Conservation (phyloP, 2,888 invertebrate genomes). For the Epiblema foenella region DNA sequence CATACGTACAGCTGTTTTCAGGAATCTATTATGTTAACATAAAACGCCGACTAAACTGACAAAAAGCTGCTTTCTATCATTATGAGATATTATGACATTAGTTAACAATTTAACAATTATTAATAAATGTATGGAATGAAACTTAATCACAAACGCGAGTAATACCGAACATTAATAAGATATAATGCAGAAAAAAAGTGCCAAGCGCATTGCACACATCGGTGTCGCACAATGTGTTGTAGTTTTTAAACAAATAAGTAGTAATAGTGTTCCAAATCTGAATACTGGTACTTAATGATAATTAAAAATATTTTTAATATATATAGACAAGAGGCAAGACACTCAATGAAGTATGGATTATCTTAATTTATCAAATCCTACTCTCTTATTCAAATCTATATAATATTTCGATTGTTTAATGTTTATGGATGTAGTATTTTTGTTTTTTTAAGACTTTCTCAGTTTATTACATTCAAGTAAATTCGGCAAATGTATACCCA, state of each 20-base stretch:
- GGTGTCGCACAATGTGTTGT: not conserved
- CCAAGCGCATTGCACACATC: not conserved
- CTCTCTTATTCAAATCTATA: not conserved
- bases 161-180: not conserved
- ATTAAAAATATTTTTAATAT: not conserved
- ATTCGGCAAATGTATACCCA: slow-evolving; percentile 5
- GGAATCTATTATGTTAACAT: not conserved
- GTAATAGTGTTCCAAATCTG: not conserved
- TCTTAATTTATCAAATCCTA: not conserved
- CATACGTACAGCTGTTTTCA: not conserved
- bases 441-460: not conserved
- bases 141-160: slow-evolving; percentile 25
- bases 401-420: too few species aligned
- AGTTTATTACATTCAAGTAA: not conserved
- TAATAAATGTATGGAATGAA: slow-evolving; percentile 34
- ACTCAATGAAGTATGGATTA: not conserved
- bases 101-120: slow-evolving; percentile 13
- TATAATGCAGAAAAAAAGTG: slow-evolving; percentile 6
- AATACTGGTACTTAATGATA: not conserved
- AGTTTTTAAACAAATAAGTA: not conserved
- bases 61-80: slow-evolving; percentile 14
- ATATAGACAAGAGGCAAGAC: not conserved
- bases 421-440: not conserved
- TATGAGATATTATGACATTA: slow-evolving; percentile 16
- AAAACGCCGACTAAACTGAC: slow-evolving; percentile 10